Conservation (phyloP, 2,797 vertebrate genomes). For the Cossypha heuglini region DNA sequence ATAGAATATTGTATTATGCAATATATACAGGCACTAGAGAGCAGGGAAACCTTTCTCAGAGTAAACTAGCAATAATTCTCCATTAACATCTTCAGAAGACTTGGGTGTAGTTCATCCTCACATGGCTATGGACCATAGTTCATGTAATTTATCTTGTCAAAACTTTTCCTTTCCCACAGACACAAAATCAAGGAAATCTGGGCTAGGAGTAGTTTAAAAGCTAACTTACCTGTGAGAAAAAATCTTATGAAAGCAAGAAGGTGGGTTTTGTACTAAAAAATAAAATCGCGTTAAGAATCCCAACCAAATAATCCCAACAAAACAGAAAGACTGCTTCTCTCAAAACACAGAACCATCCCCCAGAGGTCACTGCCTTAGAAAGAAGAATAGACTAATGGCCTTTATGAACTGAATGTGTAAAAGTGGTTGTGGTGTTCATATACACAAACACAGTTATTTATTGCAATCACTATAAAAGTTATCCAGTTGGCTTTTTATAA, state of each 20-base stretch:
- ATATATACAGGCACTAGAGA: background rate
- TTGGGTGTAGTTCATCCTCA: background rate
- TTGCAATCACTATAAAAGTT: background rate
- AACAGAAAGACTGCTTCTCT: background rate
- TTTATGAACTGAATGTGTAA: background rate
- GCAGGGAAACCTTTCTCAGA: background rate
- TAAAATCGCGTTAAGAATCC: background rate
- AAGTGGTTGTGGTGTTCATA: accelerated
- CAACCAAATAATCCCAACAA: background rate
- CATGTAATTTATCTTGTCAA: background rate
- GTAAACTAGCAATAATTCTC: background rate
- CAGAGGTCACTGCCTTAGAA: background rate
- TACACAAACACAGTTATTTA: background rate
- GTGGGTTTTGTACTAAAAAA: background rate
- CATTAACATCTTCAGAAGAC: background rate
- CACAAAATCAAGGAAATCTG: background rate
- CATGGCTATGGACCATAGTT: background rate
- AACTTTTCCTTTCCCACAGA: background rate
- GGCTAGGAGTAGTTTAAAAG: background rate
- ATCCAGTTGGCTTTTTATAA: accelerated
- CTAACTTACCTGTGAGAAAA: background rate
- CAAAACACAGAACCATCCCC: background rate
- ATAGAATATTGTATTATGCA: background rate
- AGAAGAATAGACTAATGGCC: background rate
- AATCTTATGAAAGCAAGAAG: background rate